A percentile compares a stretch with the other conserved stretches of the same genome.
phyloP scores from a whole-genome alignment of 2,797 vertebrate species.

The Mastacembelus armatus region DNA sequence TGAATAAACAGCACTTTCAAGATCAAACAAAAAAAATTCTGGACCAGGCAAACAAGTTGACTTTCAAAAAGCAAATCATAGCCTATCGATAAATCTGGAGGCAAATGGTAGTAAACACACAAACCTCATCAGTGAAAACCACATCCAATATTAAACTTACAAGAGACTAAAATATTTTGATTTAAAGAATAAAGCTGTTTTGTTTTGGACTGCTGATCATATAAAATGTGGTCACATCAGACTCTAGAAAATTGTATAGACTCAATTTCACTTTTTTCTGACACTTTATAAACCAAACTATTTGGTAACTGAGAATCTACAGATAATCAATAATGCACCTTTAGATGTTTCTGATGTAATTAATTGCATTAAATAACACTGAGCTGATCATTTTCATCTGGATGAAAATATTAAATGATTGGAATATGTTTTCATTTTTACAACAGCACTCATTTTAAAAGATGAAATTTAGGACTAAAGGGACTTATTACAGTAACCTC shows the following conservation, averaged over 20 bases:
- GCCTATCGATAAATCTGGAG: not conserved
- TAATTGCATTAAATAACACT: conserved; percentile 12
- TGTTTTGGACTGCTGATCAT: not conserved
- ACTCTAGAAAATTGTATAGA: no score
- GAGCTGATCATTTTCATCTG: not conserved
- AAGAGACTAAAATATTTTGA: conserved; percentile 6
- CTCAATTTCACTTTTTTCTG: not conserved
- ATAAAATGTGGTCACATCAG: not conserved
- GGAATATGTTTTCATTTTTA: conserved; percentile 14
- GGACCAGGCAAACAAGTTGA: not conserved
- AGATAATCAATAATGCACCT: not conserved
- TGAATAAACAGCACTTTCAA: conserved; percentile 35
- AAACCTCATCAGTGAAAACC: conserved; percentile 17
- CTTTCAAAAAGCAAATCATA: not conserved
- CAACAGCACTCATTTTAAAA: not conserved
- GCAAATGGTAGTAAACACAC: conserved; percentile 7
- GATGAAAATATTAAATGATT: not conserved
- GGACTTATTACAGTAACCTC: conserved; percentile 25
- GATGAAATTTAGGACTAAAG: not conserved
- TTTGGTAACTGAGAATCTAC: no score
- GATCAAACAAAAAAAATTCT: conserved; percentile 21
- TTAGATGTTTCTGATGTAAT: not conserved
- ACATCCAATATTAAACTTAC: conserved; percentile 27
- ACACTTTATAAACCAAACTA: not conserved
- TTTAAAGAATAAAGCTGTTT: not conserved